A percentile compares a stretch with the other conserved stretches of the same genome.
Conservation (phyloP, 2,797 vertebrate species). For the Poecilia picta region DNA sequence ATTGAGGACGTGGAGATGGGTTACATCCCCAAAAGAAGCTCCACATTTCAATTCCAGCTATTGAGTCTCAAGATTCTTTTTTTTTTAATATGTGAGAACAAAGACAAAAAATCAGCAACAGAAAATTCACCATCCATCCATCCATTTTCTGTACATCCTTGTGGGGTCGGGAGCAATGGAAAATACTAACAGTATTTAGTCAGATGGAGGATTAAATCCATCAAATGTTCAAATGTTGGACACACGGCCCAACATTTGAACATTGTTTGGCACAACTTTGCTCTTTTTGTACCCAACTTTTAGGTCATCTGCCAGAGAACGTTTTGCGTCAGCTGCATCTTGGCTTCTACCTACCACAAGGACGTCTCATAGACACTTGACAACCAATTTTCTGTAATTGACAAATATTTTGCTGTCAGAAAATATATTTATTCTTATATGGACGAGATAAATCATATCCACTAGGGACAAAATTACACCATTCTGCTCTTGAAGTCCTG, state of each 20-base stretch:
- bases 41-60: slow-evolving; percentile 70
- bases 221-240: no score
- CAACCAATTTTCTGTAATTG: neutral
- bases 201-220: neutral
- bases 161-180: neutral
- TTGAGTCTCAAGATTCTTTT: slow-evolving; percentile 61
- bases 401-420: neutral
- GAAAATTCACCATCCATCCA: neutral
- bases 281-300: neutral
- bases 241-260: neutral
- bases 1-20: slow-evolving; percentile 75
- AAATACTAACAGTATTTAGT: neutral
- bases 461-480: neutral
- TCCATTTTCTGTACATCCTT: no score
- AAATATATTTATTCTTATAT: neutral
- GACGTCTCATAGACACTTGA: neutral
- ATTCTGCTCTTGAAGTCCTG: neutral
- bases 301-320: neutral
- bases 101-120: neutral
- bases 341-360: neutral
- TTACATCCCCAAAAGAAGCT: slow-evolving; percentile 71
- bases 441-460: neutral
- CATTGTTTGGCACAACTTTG: slow-evolving; percentile 16
- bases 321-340: neutral
- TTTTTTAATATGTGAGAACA: slow-evolving; percentile 44